Conservation (phyloP, 2,113 vertebrate genomes). For the Coreoperca whiteheadi region DNA sequence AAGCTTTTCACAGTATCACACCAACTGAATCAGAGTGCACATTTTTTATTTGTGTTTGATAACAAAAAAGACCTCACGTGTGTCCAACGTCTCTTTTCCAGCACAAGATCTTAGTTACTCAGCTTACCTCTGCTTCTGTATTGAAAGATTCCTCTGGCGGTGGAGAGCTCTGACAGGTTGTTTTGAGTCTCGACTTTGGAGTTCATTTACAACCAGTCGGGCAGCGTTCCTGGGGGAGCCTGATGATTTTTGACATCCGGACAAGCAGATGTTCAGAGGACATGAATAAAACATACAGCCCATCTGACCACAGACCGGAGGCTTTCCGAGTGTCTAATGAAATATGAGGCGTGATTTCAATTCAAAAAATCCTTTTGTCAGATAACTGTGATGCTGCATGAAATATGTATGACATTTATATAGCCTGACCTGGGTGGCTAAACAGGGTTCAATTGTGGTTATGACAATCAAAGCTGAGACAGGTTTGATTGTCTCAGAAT, state of each 20-base stretch:
- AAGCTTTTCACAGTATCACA: constrained; percentile 50
- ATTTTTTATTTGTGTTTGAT: background rate
- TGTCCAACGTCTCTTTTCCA: constrained; percentile 41
- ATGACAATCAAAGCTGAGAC: constrained; percentile 76
- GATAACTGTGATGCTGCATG: constrained; percentile 70
- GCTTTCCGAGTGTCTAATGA: constrained; percentile 73
- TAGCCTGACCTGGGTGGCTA: constrained; percentile 71
- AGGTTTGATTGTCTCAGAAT: constrained; percentile 63
- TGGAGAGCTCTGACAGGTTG: constrained; percentile 75
- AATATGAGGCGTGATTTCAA: constrained; percentile 74
- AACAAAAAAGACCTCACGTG: background rate
- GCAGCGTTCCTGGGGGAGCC: constrained; percentile 67
- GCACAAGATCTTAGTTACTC: constrained; percentile 39
- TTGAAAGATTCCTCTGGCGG: constrained; percentile 58
- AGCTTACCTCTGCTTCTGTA: constrained; percentile 56
- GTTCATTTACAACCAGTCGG: constrained; percentile 78
- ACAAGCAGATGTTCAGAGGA: constrained; percentile 78
- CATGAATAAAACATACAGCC: constrained; percentile 85
- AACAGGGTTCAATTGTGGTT: constrained; percentile 59
- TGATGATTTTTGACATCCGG: constrained; percentile 78
- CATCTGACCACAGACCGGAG: constrained; percentile 68
- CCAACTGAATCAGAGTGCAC: constrained; percentile 40
- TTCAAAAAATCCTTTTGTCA: constrained; percentile 63
- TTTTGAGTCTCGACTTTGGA: constrained; percentile 72
- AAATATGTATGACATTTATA: constrained; percentile 78